Evolutionary conservation across 2,797 vertebrate species (phyloP), one percentile per base, ranked within the genome.

Genomic region (Borostomias antarcticus): DNA sequence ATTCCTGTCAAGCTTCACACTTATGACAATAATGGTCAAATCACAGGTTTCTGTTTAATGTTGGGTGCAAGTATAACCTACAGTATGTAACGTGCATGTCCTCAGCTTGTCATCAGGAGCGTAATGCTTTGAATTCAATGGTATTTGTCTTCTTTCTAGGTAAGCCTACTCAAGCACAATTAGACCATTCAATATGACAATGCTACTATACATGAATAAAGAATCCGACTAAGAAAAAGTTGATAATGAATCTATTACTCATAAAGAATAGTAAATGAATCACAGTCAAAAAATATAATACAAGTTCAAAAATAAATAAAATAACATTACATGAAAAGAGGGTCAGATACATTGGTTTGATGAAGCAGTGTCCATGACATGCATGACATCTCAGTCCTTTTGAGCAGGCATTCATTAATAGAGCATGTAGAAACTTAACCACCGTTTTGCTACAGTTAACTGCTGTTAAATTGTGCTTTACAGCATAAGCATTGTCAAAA

Each of bases 221-320:
- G 21, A 35, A 67, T 17, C 23, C 15, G 66, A 71, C n/a, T 54
- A 28, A 56, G 28, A 25, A 63, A 23, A 37, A 63, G 23, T 57
- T 64, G 61, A 66, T 62, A 23, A 43, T 40, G 5, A 43, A 64
- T 58, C 70, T 68, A 64, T 58, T 50, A 43, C 43, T 63, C 30
- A 45, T 21, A 57, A 43, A 43, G 40, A 43, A 43, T 11, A 40
- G 47, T 48, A 32, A 72, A 68, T 58, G 25, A 37, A 73, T 75
- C 74, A 82, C 74, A 79, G 75, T 78, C 66, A 80, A 85, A 66
- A 75, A 54, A 75, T 62, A 82, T 51, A 57, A 59, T 28, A 62
- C 51, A 56, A 30, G 45, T 10, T 62, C 4, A 48, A 57, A 40
- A 74, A 76, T 56, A 75, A 71, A 75, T 64, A 71, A n/a, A n/a